Percentiles rank a stretch among this genome's conserved stretches.
These are phyloP conservation scores for Tricholauxania praeusta DNA, from an alignment of 2,888 invertebrate species.

Conservation along the genomic window DNA sequence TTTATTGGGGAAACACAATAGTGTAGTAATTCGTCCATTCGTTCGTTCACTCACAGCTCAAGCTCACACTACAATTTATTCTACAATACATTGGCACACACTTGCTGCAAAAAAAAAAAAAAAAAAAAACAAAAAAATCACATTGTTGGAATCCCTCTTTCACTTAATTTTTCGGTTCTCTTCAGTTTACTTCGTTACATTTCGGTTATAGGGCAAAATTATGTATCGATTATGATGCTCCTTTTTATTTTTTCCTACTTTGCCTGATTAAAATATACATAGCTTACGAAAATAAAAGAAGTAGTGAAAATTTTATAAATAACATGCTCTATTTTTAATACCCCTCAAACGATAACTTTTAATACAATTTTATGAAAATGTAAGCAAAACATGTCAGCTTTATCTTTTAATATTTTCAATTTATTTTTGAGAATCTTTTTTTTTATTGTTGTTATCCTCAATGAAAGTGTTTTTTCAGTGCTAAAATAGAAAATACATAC, in stretches of 20 bases:
- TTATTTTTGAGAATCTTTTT: too few relatives aligned
- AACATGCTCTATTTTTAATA: not conserved
- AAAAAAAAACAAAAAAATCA: conserved; percentile 9
- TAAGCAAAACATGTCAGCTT: too few relatives aligned
- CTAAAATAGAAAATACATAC: too few relatives aligned
- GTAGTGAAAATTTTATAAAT: too few relatives aligned
- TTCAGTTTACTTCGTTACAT: conserved; percentile 22
- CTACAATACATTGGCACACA: not conserved
- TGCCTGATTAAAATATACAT: too few relatives aligned
- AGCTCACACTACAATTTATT: conserved; percentile 4
- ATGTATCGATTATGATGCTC: conserved; percentile 58
- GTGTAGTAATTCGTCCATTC: not conserved
- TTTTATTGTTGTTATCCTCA: too few relatives aligned
- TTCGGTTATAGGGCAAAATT: conserved; percentile 62
- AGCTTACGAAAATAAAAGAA: too few relatives aligned
- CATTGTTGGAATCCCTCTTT: not conserved
- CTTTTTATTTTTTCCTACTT: too few relatives aligned
- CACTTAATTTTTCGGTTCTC: conserved; percentile 10
- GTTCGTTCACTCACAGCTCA: conserved; percentile 9
- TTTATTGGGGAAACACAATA: conserved; percentile 23
- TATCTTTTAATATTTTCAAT: too few relatives aligned
- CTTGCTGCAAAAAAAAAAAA: not conserved
- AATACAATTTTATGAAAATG: too few relatives aligned
- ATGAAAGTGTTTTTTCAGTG: too few relatives aligned
- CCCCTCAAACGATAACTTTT: not conserved